phyloP scores from a whole-genome alignment of 2,113 vertebrate genomes.

The Ursus arctos region DNA sequence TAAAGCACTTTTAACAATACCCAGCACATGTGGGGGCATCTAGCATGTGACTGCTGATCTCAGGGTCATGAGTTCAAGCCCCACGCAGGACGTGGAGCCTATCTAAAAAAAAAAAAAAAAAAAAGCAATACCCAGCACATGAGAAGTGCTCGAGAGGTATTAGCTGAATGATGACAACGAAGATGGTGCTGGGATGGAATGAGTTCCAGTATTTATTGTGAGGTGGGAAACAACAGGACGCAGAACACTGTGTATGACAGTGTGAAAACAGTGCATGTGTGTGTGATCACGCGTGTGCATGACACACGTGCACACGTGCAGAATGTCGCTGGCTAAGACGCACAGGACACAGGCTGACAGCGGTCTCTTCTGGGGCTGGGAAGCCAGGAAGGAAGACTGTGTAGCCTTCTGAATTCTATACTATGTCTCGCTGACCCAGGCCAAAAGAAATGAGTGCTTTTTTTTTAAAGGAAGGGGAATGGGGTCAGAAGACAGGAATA shows the following conservation, averaged over 20 bases:
- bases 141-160: neutral
- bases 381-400: neutral
- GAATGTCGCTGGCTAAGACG: neutral
- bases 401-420: neutral
- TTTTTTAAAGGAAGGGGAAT: neutral
- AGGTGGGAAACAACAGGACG: neutral
- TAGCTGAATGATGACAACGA: neutral
- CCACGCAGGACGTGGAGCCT: neutral
- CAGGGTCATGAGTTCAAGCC: neutral
- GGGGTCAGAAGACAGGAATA: neutral
- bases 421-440: neutral
- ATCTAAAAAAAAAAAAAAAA: neutral
- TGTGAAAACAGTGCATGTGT: neutral
- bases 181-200: neutral
- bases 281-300: neutral
- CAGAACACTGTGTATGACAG: neutral
- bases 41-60: neutral
- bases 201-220: neutral
- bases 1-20: neutral
- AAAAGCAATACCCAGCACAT: neutral
- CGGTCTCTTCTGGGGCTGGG: neutral
- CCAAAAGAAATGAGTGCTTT: neutral
- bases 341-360: neutral
- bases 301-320: rapidly evolving
- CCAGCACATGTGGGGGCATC: neutral